Percentiles rank a stretch among this genome's conserved stretches.
Evolutionary conservation across 2,888 invertebrate genomes (phyloP).

Genomic region (Drosophila quinaria): DNA sequence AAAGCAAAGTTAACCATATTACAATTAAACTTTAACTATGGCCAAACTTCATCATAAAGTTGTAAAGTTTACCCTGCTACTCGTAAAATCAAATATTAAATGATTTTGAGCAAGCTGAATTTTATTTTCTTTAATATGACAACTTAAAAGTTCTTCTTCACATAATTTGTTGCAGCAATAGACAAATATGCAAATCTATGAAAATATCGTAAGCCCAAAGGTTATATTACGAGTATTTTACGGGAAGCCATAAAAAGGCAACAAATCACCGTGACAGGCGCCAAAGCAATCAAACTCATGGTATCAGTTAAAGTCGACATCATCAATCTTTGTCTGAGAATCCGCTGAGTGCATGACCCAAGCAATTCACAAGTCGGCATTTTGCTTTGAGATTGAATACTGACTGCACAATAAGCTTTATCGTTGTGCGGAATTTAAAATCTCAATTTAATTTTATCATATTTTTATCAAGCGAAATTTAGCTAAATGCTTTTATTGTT

Average conservation of each 20-base stretch:
- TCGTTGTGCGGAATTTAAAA: background rate
- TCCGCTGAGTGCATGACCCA: conserved; percentile 21
- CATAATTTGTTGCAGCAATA: conserved; percentile 27
- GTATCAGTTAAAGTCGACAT: conserved; percentile 9
- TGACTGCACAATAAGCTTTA: background rate
- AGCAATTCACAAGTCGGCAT: conserved; percentile 16
- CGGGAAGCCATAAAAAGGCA: conserved; percentile 26
- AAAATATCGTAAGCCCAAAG: conserved; percentile 18
- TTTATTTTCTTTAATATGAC: conserved; percentile 1
- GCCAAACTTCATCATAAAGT: background rate
- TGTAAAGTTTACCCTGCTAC: background rate
- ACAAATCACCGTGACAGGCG: conserved; percentile 20
- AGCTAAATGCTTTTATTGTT: background rate
- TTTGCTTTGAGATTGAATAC: conserved; percentile 9
- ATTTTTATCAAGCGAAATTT: background rate
- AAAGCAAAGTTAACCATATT: background rate
- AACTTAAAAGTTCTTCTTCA: conserved; percentile 23
- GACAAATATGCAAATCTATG: conserved; percentile 32
- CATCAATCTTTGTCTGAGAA: conserved; percentile 29
- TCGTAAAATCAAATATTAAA: background rate
- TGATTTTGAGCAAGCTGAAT: background rate
- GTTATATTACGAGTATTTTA: conserved; percentile 22
- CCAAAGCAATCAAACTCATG: background rate
- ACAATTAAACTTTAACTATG: background rate
- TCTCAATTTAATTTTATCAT: background rate